Conservation (phyloP, 2,113 vertebrate genomes). For the Centropristis striata region DNA sequence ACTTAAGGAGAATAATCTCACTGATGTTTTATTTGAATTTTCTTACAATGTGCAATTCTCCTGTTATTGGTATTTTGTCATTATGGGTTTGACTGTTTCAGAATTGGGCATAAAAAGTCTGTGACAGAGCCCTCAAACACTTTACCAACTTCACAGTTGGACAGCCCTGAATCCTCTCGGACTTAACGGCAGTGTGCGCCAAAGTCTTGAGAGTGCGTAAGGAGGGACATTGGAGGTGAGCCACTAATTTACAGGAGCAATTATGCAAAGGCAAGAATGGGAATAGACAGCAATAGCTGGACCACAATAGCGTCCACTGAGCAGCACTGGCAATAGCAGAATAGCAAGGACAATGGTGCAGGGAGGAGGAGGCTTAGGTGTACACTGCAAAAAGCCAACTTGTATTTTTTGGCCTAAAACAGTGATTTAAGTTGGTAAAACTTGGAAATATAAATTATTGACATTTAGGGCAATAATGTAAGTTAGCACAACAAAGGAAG, state of each 20-base stretch:
- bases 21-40: neutral
- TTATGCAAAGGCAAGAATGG: neutral
- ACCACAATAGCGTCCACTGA: neutral
- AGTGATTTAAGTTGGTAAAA: no score
- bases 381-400: no score
- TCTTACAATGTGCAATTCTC: neutral
- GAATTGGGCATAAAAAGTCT: neutral
- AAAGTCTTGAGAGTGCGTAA: neutral
- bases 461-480: no score
- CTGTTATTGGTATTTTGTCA: neutral
- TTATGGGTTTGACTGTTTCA: neutral
- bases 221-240: neutral
- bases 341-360: neutral
- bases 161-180: neutral
- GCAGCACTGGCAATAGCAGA: neutral
- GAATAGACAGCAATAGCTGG: neutral
- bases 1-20: neutral
- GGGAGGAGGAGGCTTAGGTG: neutral
- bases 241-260: neutral
- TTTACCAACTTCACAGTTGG: neutral
- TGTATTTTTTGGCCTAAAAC: no score
- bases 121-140: neutral
- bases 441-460: no score
- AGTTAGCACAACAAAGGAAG: no score
- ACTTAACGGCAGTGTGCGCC: neutral